Evolutionary conservation across 1,140 invertebrate species (phyloP), one percentile per base, ranked within the genome.

Genomic region (Bicyclus anynana): DNA sequence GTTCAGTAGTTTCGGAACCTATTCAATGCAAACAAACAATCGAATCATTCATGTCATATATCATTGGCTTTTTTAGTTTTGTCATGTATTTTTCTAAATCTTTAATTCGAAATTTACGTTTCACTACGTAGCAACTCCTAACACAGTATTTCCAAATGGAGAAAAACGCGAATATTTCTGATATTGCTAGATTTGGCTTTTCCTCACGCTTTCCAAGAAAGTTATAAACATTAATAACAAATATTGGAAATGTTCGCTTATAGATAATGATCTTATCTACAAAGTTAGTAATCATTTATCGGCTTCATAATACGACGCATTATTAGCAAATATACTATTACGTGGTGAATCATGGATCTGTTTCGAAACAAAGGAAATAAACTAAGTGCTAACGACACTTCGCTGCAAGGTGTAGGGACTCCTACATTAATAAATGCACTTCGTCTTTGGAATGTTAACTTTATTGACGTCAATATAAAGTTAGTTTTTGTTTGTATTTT

Each of bases 311-410:
- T 23, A 4, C 23, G 7, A 23, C 23, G 29, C 13, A n/a, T 9
- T 48, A 40, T 53, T 59, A 59, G 16, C 42, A 59, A 56, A 50
- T 26, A 27, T 18, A 27, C 26, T 16, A 42, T 49, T 53, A 59
- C 57, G 57, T 53, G 57, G 48, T 59, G 51, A 59, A 29, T 59
- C 50, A 49, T 53, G 52, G 23, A 33, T n/a, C 12, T 10, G 16
- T 59, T 59, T 18, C 44, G 51, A 48, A 59, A 59, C 50, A 59
- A 59, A 53, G 51, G 13, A 50, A 49, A 59, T 59, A 59, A 59
- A 23, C 40, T 50, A 17, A 23, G 17, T 44, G 14, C 14, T 21
- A 53, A 27, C 23, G 38, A 42, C 37, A 42, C 6, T 53, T 52
- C n/a, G 12, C 37, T 13, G 21, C 29, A 48, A 26, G 46, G 46